Evolutionary conservation across 2,888 invertebrate species (phyloP).

Genomic region (Rambutsinella grinnellia): DNA sequence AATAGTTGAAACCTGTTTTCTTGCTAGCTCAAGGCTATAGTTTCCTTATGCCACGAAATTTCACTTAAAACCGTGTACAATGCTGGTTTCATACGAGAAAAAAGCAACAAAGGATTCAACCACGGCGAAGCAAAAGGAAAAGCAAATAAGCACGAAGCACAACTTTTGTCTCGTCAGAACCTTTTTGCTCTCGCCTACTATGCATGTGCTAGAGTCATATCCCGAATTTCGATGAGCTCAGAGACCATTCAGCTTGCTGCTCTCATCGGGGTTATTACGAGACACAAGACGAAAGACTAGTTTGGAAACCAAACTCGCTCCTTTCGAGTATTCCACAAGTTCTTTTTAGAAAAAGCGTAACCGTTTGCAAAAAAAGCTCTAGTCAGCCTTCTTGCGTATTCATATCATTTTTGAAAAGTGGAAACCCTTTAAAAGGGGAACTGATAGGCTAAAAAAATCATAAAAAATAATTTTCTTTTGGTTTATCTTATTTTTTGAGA

Average conservation of each 20-base stretch:
- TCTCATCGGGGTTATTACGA: slow-evolving; percentile 48
- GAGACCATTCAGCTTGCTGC: slow-evolving; percentile 48
- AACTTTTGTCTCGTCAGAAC: not conserved
- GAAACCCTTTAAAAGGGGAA: too few species aligned
- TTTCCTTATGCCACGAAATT: too few species aligned
- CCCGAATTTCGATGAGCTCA: slow-evolving; percentile 51
- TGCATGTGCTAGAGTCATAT: slow-evolving; percentile 35
- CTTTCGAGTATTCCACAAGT: not conserved
- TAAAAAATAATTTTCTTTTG: too few species aligned
- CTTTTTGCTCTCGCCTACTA: too few species aligned
- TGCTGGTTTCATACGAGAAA: too few species aligned
- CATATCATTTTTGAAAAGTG: slow-evolving; percentile 9
- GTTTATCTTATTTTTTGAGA: too few species aligned
- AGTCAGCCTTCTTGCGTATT: not conserved
- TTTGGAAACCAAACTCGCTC: not conserved
- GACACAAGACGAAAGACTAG: not conserved
- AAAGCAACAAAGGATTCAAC: too few species aligned
- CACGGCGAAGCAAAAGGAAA: not conserved
- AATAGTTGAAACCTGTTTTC: too few species aligned
- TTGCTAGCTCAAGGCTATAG: too few species aligned
- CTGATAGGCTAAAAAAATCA: not conserved
- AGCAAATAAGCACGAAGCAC: not conserved
- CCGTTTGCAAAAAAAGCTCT: slow-evolving; percentile 7
- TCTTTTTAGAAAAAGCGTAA: not conserved
- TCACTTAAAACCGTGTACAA: too few species aligned